Evolutionary conservation across 2,797 vertebrate species (phyloP), one percentile per base, ranked within the genome.

Genomic region (Ctenosaura bakeri): DNA sequence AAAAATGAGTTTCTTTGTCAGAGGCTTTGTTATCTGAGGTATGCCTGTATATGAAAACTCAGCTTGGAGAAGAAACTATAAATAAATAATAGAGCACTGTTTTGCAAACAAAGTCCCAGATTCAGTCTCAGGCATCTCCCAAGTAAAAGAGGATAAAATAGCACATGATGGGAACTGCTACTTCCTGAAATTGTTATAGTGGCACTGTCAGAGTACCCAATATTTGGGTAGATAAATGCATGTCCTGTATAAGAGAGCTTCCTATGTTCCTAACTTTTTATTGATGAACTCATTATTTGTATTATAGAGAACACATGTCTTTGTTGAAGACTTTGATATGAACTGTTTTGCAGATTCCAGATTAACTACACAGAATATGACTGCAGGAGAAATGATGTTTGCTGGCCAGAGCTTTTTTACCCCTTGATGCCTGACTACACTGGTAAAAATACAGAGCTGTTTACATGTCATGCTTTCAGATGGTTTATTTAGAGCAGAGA

Each of bases 311-410:
- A 1, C n/a, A 71, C 26, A 42, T 29, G 6, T 56, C 52, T 78
- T 59, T 29, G n/a, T n/a, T 69, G 71, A n/a, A 71, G 16, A 29
- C 26, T 80, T 71, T 13, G 14, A 76, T 80, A 56, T 26, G 35
- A 6, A 74, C 78, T 85, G 52, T 86, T 38, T 84, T 89, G 12
- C 92, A 99, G 99, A 88, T 99, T 98, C 96, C 98, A 98, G 94
- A 97, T 98, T 64, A 98, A 98, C 96, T 98, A 98, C 74, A 98
- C 98, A 3, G 99, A 99, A 92, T 99, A 98, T 35, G 98, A 99
- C 96, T 99, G 99, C 93, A 95, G 96, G 94, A 97, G 96, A 88
- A 99, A 99, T 54, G 98, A 99, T 1, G 97, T 99, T 74, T 99
- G 99, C 90, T 99, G 98, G 99, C 98, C 98, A 3, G 98, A 99